Evolutionary conservation across 2,888 invertebrate genomes (phyloP), one percentile per base, ranked within the genome.

Genomic region (Phyllotreta striolata): DNA sequence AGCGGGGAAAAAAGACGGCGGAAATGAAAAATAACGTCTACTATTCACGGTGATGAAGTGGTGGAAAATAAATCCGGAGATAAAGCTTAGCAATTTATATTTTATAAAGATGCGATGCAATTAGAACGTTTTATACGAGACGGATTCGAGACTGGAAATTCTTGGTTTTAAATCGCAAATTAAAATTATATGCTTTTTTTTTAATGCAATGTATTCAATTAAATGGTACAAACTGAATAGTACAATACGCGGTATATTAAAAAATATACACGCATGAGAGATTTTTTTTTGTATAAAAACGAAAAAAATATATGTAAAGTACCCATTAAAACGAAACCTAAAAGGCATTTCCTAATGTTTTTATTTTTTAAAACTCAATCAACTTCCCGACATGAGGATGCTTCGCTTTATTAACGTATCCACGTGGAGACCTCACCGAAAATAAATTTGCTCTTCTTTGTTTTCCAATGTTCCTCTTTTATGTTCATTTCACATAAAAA

Each of bases 1-100:
- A 35, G 10, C 6, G 12, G 6, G 1, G 12, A 49, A 49, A 49
- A 49, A 49, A 49, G 49, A 49, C 37, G 35, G 4, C 24, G 24
- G 24, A 35, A 49, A 10, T 49, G 34, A 49, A 49, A 49, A 49
- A 49, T 49, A 49, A 49, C 35, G 49, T 49, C 35, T 35, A 49
- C 49, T 49, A 49, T 49, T 49, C 49, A 49, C 10, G 37, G 35
- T 35, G 49, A 35, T 49, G 49, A 35, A 49, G 49, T 49, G 49
- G 6, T 49, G 49, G 49, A 49, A 49, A 49, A 49, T 49, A 49
- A 49, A 49, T 49, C 49, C 49, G 37, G 49, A 49, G 49, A 49
- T 49, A 35, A 35, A 49, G 49, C 49, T 49, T 13, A 4, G 49
- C n/a, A 49, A 49, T 49, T 49, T 49, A 10, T 49, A 34, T 49